These are phyloP conservation scores for Dysmachus trigonus DNA, from an alignment of 2,888 invertebrate species.

Conservation along the genomic window DNA sequence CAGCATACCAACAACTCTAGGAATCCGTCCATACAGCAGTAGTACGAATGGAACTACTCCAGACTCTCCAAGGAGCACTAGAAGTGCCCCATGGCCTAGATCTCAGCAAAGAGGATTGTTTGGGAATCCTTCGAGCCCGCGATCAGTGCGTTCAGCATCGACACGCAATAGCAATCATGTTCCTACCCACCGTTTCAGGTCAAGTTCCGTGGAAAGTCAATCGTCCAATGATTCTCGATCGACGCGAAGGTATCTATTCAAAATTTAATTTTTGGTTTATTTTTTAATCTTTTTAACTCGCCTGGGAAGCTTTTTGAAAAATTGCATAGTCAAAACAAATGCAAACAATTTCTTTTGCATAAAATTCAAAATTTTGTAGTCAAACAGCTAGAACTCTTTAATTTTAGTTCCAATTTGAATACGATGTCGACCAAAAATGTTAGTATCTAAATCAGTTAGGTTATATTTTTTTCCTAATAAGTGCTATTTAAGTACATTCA, in stretches of 20 bases:
- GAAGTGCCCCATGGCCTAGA: constrained; percentile 83
- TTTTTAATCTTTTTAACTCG: no score
- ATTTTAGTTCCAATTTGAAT: no score
- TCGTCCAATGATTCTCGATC: constrained; percentile 86
- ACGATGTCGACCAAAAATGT: no score
- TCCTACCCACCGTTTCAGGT: constrained; percentile 68
- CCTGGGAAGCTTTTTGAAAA: no score
- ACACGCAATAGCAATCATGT: constrained; percentile 52
- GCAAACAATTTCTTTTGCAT: no score
- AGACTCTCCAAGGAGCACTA: constrained; percentile 81
- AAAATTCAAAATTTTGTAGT: no score
- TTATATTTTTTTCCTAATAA: no score
- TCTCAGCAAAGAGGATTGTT: constrained; percentile 80
- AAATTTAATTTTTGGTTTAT: not conserved
- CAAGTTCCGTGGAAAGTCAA: constrained; percentile 88
- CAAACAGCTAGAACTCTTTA: no score
- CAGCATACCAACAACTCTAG: constrained; percentile 65
- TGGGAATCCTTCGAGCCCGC: constrained; percentile 79
- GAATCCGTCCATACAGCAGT: constrained; percentile 61
- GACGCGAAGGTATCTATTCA: constrained; percentile 72
- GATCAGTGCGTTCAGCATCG: constrained; percentile 79
- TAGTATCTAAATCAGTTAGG: no score
- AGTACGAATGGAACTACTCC: constrained; percentile 62
- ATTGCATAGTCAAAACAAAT: no score
- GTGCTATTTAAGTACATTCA: no score